Percentiles rank a stretch among this genome's conserved stretches.
Evolutionary conservation across 2,113 vertebrate genomes (phyloP).

Genomic region (Rhagologus leucostigma): DNA sequence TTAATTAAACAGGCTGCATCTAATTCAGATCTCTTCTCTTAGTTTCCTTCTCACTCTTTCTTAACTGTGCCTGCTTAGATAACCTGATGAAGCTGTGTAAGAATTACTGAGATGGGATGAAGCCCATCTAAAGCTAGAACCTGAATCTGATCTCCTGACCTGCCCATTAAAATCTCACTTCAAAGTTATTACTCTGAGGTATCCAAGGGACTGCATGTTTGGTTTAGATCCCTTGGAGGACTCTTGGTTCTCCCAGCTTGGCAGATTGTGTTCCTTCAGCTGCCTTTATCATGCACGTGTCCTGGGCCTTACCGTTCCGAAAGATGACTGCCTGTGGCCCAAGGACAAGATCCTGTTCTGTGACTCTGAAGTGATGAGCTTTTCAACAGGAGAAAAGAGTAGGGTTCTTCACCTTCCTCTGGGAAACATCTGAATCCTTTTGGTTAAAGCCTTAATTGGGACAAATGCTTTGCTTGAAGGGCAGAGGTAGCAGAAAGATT

Average conservation of each 20-base stretch:
- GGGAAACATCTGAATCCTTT: not conserved
- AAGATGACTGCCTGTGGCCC: not conserved
- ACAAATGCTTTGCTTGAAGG: not conserved
- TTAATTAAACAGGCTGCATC: not conserved
- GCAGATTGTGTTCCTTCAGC: not conserved
- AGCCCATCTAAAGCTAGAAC: not conserved
- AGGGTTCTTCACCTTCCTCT: not conserved
- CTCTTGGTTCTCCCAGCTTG: not conserved
- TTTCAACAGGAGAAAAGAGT: not conserved
- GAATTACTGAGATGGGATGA: not conserved
- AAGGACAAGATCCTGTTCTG: not conserved
- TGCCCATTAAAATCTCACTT: not conserved
- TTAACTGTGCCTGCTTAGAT: not conserved
- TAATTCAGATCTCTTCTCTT: not conserved
- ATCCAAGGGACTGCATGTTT: not conserved
- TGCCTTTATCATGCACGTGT: not conserved
- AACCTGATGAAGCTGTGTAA: not conserved
- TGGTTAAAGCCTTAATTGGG: not conserved
- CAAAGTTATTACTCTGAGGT: not conserved
- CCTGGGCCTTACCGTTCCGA: not conserved
- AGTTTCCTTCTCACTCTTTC: not conserved
- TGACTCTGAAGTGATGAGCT: not conserved
- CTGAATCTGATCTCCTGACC: not conserved
- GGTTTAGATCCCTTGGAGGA: not conserved
- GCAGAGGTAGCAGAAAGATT: not conserved